Evolutionary conservation across 2,888 invertebrate species (phyloP), one percentile per base, ranked within the genome.

Genomic region (Eremobia ochroleuca): DNA sequence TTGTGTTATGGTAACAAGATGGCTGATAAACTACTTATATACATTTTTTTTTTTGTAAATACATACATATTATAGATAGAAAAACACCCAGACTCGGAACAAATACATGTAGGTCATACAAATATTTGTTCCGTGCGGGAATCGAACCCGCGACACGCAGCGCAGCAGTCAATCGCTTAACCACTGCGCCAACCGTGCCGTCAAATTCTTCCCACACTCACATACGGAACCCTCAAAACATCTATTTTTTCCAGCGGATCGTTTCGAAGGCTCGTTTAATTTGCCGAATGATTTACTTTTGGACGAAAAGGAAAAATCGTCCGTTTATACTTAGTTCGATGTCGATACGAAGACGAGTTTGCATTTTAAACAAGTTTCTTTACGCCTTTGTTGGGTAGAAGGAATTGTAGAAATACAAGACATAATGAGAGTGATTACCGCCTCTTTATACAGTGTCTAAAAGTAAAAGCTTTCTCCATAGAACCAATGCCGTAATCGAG

Each of bases 241-340:
- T 88, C 71, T 81, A 82, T 79, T 83, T 86, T 85, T 86, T 81
- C 80, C 78, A 72, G 76, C 73, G 83, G 77, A 83, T 84, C 88
- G 83, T 90, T 84, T 52, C 71, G 79, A 77, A 83, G 87, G 81
- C 90, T 82, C 87, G 87, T 90, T 91, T 90, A 91, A 91, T 91
- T 91, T 91, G 81, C 83, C 85, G 88, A 91, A 91, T 90, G 89
- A 91, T 90, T 90, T 89, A 90, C 89, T 89, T 83, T 83, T 83
- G 79, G 79, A 85, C 73, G 83, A 73, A 79, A 75, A 86, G 81
- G 88, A 86, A 81, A 87, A 87, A 89, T 85, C 82, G 79, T 25
- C 66, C 77, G 77, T 85, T 85, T 87, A 85, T 88, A 88, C 83
- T 80, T 79, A 88, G 76, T 81, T 76, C 69, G 71, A 73, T 74